Evolutionary conservation across 2,797 vertebrate genomes (phyloP).

Genomic region (Halcyon chelicuti): DNA sequence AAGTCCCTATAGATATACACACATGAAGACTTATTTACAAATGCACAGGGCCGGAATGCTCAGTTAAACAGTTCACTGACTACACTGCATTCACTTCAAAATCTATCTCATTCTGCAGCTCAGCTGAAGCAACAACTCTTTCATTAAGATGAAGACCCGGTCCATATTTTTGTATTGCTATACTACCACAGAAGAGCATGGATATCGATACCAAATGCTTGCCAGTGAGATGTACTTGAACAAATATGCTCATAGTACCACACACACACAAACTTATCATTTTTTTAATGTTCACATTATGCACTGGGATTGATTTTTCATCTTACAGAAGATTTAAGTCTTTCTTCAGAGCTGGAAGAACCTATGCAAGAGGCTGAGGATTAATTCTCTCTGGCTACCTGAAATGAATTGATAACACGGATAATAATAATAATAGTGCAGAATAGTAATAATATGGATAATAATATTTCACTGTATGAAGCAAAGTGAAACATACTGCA

Average conservation of each 20-base stretch:
- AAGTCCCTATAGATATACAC: not conserved
- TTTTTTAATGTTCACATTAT: not conserved
- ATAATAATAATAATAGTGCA: not conserved
- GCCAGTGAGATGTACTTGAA: not conserved
- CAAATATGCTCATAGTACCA: not conserved
- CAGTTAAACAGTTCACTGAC: not conserved
- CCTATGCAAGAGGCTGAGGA: not conserved
- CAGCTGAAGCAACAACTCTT: not conserved
- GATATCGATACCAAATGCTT: not conserved
- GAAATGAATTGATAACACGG: not conserved
- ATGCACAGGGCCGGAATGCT: not conserved
- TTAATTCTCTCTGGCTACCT: not conserved
- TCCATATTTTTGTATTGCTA: not conserved
- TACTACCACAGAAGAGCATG: not conserved
- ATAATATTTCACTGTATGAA: not conserved
- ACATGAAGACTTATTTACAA: not conserved
- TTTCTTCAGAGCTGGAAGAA: not conserved
- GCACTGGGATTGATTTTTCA: not conserved
- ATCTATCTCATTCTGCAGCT: not conserved
- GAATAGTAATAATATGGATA: not conserved
- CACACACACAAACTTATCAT: rapidly evolving
- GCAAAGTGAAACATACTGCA: not conserved
- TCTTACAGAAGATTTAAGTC: not conserved
- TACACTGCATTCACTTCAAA: not conserved
- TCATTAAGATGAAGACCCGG: not conserved